Percentiles rank a stretch among this genome's conserved stretches.
These are phyloP conservation scores for Lynx canadensis DNA, from an alignment of 2,113 vertebrate species.

Conservation along the genomic window DNA sequence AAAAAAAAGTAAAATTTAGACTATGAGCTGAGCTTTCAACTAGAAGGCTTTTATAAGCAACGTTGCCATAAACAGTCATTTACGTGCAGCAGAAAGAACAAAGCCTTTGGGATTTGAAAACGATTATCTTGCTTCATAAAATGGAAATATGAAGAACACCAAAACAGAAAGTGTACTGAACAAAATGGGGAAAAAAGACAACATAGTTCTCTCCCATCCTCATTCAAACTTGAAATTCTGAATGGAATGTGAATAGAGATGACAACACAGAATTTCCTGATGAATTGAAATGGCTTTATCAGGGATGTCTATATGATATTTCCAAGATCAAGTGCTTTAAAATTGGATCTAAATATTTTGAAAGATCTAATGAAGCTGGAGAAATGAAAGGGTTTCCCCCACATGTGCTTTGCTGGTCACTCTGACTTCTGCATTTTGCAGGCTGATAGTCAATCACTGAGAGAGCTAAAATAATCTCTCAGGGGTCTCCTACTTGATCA, in stretches of 20 bases:
- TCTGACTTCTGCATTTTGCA: conserved; percentile 53
- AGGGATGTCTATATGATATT: neutral
- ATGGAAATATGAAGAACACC: conserved; percentile 24
- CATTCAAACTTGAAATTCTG: conserved; percentile 23
- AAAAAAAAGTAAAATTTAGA: neutral
- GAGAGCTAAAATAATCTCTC: neutral
- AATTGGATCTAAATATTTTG: neutral
- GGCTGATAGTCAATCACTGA: neutral
- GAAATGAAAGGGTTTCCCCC: conserved; percentile 28
- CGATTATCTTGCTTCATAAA: neutral
- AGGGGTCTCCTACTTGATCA: neutral
- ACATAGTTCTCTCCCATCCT: neutral
- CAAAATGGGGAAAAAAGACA: neutral
- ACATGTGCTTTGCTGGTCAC: conserved; percentile 68
- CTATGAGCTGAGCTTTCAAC: neutral
- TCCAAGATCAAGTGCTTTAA: conserved; percentile 13
- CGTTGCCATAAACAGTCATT: neutral
- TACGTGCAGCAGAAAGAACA: neutral
- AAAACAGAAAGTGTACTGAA: neutral
- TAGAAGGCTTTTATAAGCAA: neutral
- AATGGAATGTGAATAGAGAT: neutral
- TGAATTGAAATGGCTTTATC: neutral
- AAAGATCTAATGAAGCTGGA: conserved; percentile 62
- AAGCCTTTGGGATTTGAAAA: neutral
- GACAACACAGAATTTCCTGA: neutral